Conservation (phyloP, 2,888 invertebrate species). For the Petrolisthes manimaculis region DNA sequence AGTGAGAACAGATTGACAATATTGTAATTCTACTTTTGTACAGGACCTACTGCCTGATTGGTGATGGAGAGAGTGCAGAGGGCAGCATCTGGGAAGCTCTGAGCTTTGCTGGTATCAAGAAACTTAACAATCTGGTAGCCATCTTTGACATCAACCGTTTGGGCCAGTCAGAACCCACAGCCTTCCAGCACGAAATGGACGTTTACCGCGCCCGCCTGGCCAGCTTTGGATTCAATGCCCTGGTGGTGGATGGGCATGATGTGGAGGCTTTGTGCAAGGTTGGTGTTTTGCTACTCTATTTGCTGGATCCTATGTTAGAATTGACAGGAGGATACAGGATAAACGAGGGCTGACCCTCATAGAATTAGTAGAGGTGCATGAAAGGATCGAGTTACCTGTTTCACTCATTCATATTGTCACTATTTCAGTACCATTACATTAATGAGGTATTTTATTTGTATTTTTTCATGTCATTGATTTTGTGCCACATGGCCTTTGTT, state of each 20-base stretch:
- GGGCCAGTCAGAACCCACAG: constrained; percentile 96
- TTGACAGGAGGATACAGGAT: too few species aligned
- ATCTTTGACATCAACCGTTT: constrained; percentile 97
- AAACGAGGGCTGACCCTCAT: too few species aligned
- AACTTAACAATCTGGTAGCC: constrained; percentile 95
- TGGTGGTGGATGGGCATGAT: constrained; percentile 97
- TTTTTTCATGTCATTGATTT: too few species aligned
- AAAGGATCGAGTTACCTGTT: too few species aligned
- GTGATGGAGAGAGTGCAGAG: constrained; percentile 98
- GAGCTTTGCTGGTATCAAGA: constrained; percentile 93
- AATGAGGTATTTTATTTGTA: too few species aligned
- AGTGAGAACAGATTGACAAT: not conserved
- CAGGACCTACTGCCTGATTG: constrained; percentile 94
- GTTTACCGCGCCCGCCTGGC: constrained; percentile 86
- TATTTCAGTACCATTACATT: too few species aligned
- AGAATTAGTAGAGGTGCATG: too few species aligned
- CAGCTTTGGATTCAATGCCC: constrained; percentile 90
- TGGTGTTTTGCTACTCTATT: not conserved
- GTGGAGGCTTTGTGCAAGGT: constrained; percentile 88
- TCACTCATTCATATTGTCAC: too few species aligned
- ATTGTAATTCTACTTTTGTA: constrained; percentile 67
- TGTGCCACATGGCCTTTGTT: not conserved
- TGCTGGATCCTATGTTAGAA: too few species aligned
- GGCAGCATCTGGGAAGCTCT: constrained; percentile 98
- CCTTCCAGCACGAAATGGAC: constrained; percentile 92